These are phyloP conservation scores for Scophthalmus maximus DNA, from an alignment of 2,113 vertebrate genomes.

Conservation along the genomic window DNA sequence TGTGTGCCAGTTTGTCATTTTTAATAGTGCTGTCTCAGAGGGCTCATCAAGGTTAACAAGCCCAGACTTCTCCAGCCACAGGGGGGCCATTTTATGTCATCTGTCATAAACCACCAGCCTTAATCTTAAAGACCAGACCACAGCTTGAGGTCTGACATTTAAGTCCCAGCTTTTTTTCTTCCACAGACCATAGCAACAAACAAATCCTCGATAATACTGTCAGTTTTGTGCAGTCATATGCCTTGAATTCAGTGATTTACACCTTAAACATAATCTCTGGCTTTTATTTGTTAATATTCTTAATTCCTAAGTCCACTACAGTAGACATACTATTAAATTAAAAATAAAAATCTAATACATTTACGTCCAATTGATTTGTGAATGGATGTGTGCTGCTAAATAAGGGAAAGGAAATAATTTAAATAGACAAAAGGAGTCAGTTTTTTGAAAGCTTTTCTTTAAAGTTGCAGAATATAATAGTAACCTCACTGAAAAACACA, in stretches of 20 bases:
- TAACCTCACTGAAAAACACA: neutral
- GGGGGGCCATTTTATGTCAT: constrained; percentile 36
- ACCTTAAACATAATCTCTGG: too few relatives aligned
- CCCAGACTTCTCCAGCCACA: constrained; percentile 12
- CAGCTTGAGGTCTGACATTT: constrained; percentile 5
- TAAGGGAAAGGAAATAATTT: neutral
- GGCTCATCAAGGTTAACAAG: constrained; percentile 43
- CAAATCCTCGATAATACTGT: neutral
- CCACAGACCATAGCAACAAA: neutral
- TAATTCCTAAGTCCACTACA: too few relatives aligned
- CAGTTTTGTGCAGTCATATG: neutral
- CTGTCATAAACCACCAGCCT: constrained; percentile 10
- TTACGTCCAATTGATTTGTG: constrained; percentile 4
- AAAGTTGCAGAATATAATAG: too few relatives aligned
- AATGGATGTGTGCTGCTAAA: constrained; percentile 2
- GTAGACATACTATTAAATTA: too few relatives aligned
- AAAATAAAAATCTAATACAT: neutral
- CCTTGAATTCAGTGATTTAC: constrained; percentile 2
- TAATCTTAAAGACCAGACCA: constrained; percentile 26
- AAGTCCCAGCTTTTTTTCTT: neutral
- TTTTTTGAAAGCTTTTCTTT: neutral
- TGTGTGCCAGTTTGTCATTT: neutral
- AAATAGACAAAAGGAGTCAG: neutral
- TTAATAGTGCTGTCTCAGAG: constrained; percentile 21
- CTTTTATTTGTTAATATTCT: too few relatives aligned